Conservation (phyloP, 30 jellyfish, hydroid and myxozoan genomes). For the Catostylus mosaicus region DNA sequence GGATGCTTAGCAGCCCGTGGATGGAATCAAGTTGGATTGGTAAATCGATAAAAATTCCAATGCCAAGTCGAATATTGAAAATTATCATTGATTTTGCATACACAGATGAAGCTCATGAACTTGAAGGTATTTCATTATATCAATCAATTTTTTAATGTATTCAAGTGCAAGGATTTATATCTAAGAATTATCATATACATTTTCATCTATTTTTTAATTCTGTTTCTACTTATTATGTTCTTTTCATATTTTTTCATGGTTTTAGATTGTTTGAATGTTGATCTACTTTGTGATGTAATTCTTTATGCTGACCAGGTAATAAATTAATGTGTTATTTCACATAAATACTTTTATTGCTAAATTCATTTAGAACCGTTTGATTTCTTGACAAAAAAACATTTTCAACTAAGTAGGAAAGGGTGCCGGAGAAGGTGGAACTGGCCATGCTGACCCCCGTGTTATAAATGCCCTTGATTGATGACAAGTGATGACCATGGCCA, state of each 20-base stretch:
- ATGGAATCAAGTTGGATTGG: slow-evolving; percentile 58
- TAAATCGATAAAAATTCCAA: slow-evolving; percentile 49
- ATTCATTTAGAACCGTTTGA: no score
- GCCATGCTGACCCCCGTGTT: no score
- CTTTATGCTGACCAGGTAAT: slow-evolving; percentile 85
- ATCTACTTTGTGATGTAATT: slow-evolving; percentile 74
- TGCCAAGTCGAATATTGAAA: slow-evolving; percentile 65
- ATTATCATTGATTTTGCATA: slow-evolving; percentile 68
- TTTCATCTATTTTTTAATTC: background rate
- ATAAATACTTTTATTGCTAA: no score
- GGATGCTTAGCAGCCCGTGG: slow-evolving; percentile 81
- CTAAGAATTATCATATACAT: no score
- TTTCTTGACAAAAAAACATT: no score
- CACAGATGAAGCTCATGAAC: slow-evolving; percentile 64
- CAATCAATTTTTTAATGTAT: no score
- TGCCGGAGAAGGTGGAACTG: no score
- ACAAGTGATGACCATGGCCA: no score
- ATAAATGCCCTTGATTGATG: no score
- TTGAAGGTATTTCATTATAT: slow-evolving; percentile 39
- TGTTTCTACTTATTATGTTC: background rate
- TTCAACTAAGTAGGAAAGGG: no score
- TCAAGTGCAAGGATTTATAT: no score
- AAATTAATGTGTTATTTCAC: no score
- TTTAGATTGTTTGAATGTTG: slow-evolving; percentile 68
- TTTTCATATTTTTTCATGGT: background rate